These are phyloP conservation scores for Betta splendens DNA, from an alignment of 2,797 vertebrate species.

Conservation along the genomic window DNA sequence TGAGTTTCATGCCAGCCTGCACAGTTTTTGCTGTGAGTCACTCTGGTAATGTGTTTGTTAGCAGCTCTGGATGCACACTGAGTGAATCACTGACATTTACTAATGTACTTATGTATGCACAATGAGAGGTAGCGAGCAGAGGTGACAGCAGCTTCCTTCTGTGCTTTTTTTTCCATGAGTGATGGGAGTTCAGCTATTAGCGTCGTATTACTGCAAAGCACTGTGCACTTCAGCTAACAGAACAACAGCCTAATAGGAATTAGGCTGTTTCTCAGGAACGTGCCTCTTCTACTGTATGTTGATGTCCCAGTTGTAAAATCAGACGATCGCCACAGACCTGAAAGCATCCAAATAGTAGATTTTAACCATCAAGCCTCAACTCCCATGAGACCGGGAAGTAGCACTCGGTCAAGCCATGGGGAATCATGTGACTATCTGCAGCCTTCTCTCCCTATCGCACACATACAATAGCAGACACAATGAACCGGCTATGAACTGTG, in stretches of 20 bases:
- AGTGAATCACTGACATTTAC: conserved; percentile 5
- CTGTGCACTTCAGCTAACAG: not conserved
- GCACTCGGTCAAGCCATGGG: conserved; percentile 34
- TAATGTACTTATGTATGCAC: not conserved
- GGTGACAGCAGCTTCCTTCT: not conserved
- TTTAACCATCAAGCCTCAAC: not conserved
- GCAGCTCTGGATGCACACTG: not conserved
- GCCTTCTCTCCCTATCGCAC: not conserved
- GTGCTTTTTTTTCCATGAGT: not conserved
- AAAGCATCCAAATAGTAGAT: not conserved
- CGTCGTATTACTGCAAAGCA: not conserved
- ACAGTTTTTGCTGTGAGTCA: not conserved
- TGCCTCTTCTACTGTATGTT: not conserved
- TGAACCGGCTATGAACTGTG: conserved; percentile 23
- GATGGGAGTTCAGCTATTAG: not conserved
- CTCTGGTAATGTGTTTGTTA: not conserved
- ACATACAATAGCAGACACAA: conserved; percentile 23
- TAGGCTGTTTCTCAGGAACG: not conserved
- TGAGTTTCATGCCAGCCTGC: not conserved
- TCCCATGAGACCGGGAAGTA: conserved; percentile 25
- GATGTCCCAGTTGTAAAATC: not conserved
- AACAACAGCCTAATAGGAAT: not conserved
- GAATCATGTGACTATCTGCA: conserved; percentile 45
- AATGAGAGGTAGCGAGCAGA: not conserved
- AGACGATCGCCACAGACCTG: not conserved